Percentiles rank a stretch among this genome's conserved stretches.
Evolutionary conservation across 1,140 invertebrate species (phyloP).

Genomic region (Zaprionus gabonicus): DNA sequence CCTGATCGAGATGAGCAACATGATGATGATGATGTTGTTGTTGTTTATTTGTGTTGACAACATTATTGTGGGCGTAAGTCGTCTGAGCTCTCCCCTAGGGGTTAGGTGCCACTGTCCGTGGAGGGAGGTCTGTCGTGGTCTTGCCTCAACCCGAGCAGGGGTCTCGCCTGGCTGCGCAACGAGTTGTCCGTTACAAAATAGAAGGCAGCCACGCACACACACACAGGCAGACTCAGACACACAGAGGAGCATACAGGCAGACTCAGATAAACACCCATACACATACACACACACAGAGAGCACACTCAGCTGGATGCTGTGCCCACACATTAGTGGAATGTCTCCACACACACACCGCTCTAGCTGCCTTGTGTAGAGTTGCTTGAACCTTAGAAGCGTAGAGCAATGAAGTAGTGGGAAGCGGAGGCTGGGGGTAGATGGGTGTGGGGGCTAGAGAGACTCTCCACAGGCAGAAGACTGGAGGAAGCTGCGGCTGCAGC

Average conservation of each 20-base stretch:
- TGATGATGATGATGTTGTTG: slow-evolving; percentile 60
- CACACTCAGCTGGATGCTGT: slow-evolving; percentile 45
- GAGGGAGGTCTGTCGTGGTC: neutral
- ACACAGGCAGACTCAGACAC: neutral
- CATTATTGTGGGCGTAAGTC: slow-evolving; percentile 58
- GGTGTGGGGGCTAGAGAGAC: slow-evolving; percentile 2
- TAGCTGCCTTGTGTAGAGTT: slow-evolving; percentile 63
- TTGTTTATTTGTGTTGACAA: slow-evolving; percentile 81
- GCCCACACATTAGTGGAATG: slow-evolving; percentile 31
- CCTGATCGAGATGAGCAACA: slow-evolving; percentile 36
- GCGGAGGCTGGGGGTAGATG: too few relatives aligned
- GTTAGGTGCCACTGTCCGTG: neutral
- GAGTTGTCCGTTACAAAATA: slow-evolving; percentile 72
- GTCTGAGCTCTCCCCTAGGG: neutral
- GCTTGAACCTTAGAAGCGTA: slow-evolving; percentile 66
- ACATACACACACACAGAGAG: neutral
- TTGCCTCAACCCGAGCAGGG: neutral
- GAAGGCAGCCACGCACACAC: slow-evolving; percentile 30
- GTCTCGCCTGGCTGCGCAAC: slow-evolving; percentile 5
- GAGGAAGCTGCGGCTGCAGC: slow-evolving; percentile 16
- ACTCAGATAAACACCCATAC: neutral
- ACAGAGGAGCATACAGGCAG: neutral
- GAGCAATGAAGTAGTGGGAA: too few relatives aligned
- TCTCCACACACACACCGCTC: slow-evolving; percentile 34
- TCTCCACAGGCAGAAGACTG: slow-evolving; percentile 6